phyloP scores from a whole-genome alignment of 2,888 invertebrate genomes.

The Oligia strigilis region DNA sequence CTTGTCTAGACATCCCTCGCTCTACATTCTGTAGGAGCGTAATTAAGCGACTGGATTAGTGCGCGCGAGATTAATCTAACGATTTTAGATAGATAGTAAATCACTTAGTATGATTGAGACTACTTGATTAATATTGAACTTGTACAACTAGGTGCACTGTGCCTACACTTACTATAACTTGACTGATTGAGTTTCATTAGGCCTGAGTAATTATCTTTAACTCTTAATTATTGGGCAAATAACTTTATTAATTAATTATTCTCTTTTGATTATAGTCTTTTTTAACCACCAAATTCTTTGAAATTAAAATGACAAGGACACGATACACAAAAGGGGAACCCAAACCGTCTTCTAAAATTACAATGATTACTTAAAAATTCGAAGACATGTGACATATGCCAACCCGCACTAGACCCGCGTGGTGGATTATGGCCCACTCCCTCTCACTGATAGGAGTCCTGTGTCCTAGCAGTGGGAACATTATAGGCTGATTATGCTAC shows the following conservation, averaged over 20 bases:
- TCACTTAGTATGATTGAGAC: slow-evolving; percentile 80
- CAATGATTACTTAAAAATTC: neutral
- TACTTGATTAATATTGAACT: slow-evolving; percentile 75
- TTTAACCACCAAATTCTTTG: too few species aligned
- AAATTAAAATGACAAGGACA: neutral
- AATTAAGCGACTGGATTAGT: slow-evolving; percentile 80
- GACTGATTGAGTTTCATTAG: slow-evolving; percentile 12
- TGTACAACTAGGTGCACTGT: slow-evolving; percentile 39
- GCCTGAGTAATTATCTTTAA: slow-evolving; percentile 20
- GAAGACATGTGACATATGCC: neutral
- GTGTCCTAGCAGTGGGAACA: too few species aligned
- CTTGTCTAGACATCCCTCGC: slow-evolving; percentile 33
- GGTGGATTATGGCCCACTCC: neutral
- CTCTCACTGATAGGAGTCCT: too few species aligned
- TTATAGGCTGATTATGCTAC: neutral
- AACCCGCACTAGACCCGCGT: neutral
- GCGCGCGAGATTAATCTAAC: slow-evolving; percentile 81
- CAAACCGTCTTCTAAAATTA: neutral
- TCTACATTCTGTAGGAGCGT: slow-evolving; percentile 63
- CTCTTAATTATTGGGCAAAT: neutral
- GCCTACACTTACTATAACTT: slow-evolving; percentile 13
- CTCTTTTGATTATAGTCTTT: neutral
- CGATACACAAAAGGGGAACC: neutral
- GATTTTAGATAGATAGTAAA: slow-evolving; percentile 81
- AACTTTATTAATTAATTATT: neutral